These are phyloP conservation scores for Tympanuchus pallidicinctus DNA, from an alignment of 2,113 vertebrate species.

Conservation along the genomic window DNA sequence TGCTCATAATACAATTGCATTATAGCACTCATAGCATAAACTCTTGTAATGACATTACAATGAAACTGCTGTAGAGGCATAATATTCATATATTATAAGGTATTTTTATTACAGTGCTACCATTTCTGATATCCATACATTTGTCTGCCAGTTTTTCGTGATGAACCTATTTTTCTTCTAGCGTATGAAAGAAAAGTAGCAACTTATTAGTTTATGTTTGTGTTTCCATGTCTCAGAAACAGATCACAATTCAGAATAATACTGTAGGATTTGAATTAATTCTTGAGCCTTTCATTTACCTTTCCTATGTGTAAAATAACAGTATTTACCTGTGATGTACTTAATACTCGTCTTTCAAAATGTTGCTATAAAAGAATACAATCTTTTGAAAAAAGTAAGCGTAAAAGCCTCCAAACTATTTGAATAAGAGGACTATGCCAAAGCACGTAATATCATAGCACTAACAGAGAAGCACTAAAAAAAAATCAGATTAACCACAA, in stretches of 20 bases:
- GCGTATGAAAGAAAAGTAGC: background rate
- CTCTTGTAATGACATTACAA: background rate
- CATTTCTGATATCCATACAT: slow-evolving; percentile 5
- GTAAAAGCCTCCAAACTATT: slow-evolving; percentile 20
- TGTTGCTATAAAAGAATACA: background rate
- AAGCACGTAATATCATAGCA: slow-evolving; percentile 32
- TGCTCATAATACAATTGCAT: background rate
- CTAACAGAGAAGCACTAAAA: slow-evolving; percentile 13
- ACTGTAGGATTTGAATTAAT: background rate
- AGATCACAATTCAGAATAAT: slow-evolving; percentile 13
- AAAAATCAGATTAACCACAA: slow-evolving; percentile 29
- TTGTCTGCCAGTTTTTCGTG: slow-evolving; percentile 23
- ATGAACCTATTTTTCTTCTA: background rate
- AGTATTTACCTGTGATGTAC: background rate
- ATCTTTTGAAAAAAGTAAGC: background rate
- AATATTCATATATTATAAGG: background rate
- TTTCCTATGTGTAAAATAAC: background rate
- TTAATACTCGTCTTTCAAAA: slow-evolving; percentile 23
- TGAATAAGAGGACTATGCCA: background rate
- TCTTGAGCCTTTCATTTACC: background rate
- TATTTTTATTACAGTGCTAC: slow-evolving; percentile 8
- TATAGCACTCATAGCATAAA: background rate
- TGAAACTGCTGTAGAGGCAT: background rate
- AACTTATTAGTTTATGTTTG: slow-evolving; percentile 21
- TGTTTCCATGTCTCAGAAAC: background rate